These are phyloP conservation scores for Champsocephalus esox DNA, from an alignment of 2,797 vertebrate species.

Conservation along the genomic window DNA sequence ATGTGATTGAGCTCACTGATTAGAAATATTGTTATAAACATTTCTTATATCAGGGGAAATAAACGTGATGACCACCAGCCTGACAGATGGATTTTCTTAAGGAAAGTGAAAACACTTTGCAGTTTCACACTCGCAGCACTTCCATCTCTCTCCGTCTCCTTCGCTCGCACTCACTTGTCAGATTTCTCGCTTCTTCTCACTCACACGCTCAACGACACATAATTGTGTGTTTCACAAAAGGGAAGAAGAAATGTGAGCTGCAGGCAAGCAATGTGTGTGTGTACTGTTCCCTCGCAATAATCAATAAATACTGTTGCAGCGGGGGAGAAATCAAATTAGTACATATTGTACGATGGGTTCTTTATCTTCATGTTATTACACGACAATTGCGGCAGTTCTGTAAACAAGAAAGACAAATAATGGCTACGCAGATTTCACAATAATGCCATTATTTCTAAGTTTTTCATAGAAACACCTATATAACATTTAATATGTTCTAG, in stretches of 20 bases:
- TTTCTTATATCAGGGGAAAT: conserved; percentile 6
- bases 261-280: conserved; percentile 44
- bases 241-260: conserved; percentile 60
- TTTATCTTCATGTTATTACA: conserved; percentile 16
- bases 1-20: background rate
- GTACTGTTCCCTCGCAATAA: conserved; percentile 49
- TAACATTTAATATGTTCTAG: conserved; percentile 36
- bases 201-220: conserved; percentile 72
- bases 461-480: conserved; percentile 54
- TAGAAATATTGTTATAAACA: background rate
- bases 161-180: conserved; percentile 72
- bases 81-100: conserved; percentile 60
- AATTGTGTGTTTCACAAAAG: conserved; percentile 69
- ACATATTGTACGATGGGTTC: conserved; percentile 4
- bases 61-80: conserved; percentile 36
- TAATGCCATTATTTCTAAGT: conserved; percentile 32
- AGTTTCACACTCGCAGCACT: conserved; percentile 63
- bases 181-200: conserved; percentile 66
- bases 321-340: conserved; percentile 44
- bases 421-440: background rate
- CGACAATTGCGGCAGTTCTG: background rate
- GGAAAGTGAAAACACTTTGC: conserved; percentile 36
- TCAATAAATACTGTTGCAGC: conserved; percentile 56
- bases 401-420: conserved; percentile 2
- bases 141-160: conserved; percentile 67